Base-by-base conservation (phyloP, 2,888 invertebrate genomes). In the Glaucopsyche alexis region DNA sequence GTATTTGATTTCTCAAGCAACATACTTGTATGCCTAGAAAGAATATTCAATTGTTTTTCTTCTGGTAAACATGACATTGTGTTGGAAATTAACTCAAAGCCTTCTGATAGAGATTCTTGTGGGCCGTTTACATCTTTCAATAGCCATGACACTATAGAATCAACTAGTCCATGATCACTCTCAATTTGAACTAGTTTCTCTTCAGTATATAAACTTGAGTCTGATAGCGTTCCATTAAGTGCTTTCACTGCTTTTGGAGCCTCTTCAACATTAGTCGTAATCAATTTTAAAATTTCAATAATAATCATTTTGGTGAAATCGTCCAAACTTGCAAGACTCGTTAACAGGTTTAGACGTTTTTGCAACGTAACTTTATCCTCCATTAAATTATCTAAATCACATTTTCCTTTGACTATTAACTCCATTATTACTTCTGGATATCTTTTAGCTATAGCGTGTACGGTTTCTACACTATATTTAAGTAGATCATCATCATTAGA, bases 401-500 rank as follows among this genome's bases (percentile, higher is more conserved):
- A 90, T 75, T 91, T 91, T 1, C 91, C 89, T 82, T 88, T 87
- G 1, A 95, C 87, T 6, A 94, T 87, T 50, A 88, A 81, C 77
- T 80, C 87, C 93, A 85, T 95, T 78, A 93, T 94, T 87, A 83
- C 81, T 77, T 90, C 87, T 0, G 94, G 93, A 84, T 94, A 94
- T 74, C 89, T 87, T 75, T 84, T 84, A 0, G 94, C 93, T 73
- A 94, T 93, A 49, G 86, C 85, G 76, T 93, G 90, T n/a, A 95
- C 85, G 38, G 94, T 91, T 78, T 87, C 83, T 2, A 94, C 87
- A 75, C 94, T 89, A 0, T 90, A 82, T 72, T 82, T 84, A 29
- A 93, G 85, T 16, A 94, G 79, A n/a, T 89, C 86, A 72, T 86
- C 83, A 13, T 91, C 87, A 75, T 86, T 85, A 14, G 88, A 87